A percentile compares a stretch with the other conserved stretches of the same genome.
Evolutionary conservation across 2,797 vertebrate genomes (phyloP).

Genomic region (Pangasius sanitwongsei): DNA sequence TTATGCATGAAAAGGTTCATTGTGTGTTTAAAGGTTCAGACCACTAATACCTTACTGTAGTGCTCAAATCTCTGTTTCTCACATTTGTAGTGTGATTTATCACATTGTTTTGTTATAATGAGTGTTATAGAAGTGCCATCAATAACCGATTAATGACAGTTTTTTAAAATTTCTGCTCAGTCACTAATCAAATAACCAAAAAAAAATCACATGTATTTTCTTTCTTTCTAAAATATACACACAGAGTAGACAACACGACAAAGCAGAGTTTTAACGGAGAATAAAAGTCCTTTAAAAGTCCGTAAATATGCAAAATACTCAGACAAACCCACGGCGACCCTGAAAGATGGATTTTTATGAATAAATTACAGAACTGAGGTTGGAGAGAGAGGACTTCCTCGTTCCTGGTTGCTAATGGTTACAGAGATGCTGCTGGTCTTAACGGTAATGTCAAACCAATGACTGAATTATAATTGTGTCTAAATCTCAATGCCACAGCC

Average conservation of each 20-base stretch:
- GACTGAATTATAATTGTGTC: constrained; percentile 36
- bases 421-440: constrained; percentile 16
- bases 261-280: background rate
- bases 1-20: too few relatives aligned
- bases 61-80: too few relatives aligned
- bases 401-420: constrained; percentile 29
- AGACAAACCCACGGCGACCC: background rate
- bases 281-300: background rate
- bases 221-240: background rate
- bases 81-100: too few relatives aligned
- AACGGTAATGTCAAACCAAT: background rate
- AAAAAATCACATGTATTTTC: background rate
- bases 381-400: background rate
- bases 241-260: background rate
- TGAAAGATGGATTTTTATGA: background rate
- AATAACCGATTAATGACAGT: too few relatives aligned
- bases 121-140: too few relatives aligned
- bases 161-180: too few relatives aligned
- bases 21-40: too few relatives aligned
- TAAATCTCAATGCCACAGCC: constrained; percentile 42
- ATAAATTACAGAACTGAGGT: background rate
- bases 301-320: background rate
- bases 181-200: too few relatives aligned
- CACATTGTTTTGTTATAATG: too few relatives aligned
- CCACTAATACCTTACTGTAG: too few relatives aligned